Conservation (phyloP, 2,113 vertebrate species). For the Hyperopisus bebe region DNA sequence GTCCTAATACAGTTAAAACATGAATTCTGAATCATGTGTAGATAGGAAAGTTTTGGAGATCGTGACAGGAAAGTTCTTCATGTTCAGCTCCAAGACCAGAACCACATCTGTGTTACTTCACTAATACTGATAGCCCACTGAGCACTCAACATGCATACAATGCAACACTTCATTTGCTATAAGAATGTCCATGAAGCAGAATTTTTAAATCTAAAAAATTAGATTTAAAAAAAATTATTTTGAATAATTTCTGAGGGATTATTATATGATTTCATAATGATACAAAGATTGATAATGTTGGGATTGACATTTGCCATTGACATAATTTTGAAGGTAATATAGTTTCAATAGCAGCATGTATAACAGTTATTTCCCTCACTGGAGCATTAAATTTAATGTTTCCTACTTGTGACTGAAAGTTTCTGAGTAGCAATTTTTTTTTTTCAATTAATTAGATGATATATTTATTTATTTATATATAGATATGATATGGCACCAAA, state of each 20-base stretch:
- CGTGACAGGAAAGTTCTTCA: background rate
- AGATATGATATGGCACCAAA: background rate
- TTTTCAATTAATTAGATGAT: background rate
- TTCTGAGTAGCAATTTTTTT: background rate
- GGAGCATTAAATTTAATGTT: background rate
- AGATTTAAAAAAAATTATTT: background rate
- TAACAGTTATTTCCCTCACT: background rate
- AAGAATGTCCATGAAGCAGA: background rate
- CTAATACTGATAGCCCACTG: background rate
- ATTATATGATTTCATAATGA: background rate
- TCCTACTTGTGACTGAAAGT: background rate
- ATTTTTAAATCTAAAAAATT: too few relatives aligned
- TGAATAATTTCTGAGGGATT: background rate
- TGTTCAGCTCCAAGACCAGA: background rate
- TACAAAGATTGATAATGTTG: background rate
- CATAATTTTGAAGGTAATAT: background rate
- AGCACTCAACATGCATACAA: background rate
- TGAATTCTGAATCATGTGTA: background rate
- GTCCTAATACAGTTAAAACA: background rate
- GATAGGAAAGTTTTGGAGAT: background rate
- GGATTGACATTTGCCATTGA: background rate
- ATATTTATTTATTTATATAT: too few relatives aligned
- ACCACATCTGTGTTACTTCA: background rate
- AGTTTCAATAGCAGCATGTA: background rate
- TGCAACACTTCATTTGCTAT: background rate